Conservation (phyloP, 2,113 vertebrate species). For the Lethenteron camtschaticum region DNA sequence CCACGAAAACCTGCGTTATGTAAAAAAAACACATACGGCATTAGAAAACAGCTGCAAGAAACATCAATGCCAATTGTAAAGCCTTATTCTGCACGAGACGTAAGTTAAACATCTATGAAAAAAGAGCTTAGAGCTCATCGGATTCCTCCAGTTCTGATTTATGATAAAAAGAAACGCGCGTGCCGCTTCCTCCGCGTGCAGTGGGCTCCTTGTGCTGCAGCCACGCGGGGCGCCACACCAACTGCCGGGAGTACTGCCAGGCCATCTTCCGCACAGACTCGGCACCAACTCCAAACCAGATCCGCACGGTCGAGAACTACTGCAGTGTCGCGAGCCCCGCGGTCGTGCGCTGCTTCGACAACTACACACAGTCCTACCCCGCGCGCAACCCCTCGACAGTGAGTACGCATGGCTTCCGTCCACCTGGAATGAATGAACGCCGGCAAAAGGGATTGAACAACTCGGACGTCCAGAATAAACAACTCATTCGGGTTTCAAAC, state of each 20-base stretch:
- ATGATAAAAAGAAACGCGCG: constrained; percentile 3
- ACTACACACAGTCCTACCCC: constrained; percentile 88
- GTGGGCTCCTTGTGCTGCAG: constrained; percentile 90
- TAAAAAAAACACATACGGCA: too few relatives aligned
- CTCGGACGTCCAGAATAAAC: too few relatives aligned
- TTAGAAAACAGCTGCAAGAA: too few relatives aligned
- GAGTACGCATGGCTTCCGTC: constrained; percentile 19
- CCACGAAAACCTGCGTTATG: too few relatives aligned
- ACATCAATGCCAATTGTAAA: too few relatives aligned
- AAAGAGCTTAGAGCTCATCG: too few relatives aligned
- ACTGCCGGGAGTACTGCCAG: constrained; percentile 85
- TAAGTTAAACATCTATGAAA: too few relatives aligned
- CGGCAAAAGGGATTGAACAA: too few relatives aligned
- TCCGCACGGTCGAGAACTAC: constrained; percentile 72
- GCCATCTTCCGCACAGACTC: constrained; percentile 96
- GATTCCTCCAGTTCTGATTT: too few relatives aligned
- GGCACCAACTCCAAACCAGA: constrained; percentile 74
- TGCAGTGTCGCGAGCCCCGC: constrained; percentile 64
- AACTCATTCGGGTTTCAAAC: too few relatives aligned
- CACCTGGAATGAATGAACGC: not conserved
- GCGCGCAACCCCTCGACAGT: constrained; percentile 88
- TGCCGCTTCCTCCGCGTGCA: constrained; percentile 17
- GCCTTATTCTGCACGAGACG: too few relatives aligned
- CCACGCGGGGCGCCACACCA: constrained; percentile 80
- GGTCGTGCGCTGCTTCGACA: constrained; percentile 68